A percentile compares a stretch with the other conserved stretches of the same genome.
Conservation (phyloP, 2,888 invertebrate genomes). For the Trypoxylon attenuatum region DNA sequence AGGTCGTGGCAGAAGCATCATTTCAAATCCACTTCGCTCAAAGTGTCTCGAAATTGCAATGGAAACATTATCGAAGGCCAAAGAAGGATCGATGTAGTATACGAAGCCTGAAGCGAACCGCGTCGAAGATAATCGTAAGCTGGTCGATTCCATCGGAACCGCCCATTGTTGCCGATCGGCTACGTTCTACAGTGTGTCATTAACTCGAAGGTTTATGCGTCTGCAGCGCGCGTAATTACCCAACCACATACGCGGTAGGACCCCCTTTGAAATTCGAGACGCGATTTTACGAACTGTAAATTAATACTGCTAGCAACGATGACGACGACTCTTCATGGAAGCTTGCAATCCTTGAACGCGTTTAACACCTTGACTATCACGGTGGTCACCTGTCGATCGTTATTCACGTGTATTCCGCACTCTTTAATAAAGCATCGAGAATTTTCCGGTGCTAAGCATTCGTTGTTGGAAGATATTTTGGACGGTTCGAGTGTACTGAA, state of each 20-base stretch:
- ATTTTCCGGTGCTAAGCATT: too few species aligned
- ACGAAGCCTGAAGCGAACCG: too few species aligned
- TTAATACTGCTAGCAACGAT: not conserved
- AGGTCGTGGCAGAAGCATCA: too few species aligned
- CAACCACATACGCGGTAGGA: not conserved
- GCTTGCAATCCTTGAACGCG: too few species aligned
- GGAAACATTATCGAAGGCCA: too few species aligned
- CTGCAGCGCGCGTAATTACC: not conserved
- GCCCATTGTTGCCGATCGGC: not conserved
- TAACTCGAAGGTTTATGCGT: constrained; percentile 5
- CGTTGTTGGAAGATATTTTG: constrained; percentile 11
- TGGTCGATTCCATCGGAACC: constrained; percentile 7
- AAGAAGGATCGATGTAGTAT: too few species aligned
- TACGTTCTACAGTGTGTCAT: constrained; percentile 1
- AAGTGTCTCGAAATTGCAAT: too few species aligned
- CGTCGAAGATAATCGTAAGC: constrained; percentile 12
- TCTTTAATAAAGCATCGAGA: too few species aligned
- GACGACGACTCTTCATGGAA: not conserved
- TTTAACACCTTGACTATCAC: too few species aligned
- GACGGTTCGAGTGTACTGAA: constrained; percentile 29
- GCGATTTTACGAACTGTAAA: not conserved
- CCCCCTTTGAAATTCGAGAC: not conserved
- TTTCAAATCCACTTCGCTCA: too few species aligned
- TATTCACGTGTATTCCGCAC: too few species aligned
- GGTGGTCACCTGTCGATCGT: too few species aligned